These are phyloP conservation scores for Mystacornis crossleyi DNA, from an alignment of 2,113 vertebrate species.

Conservation along the genomic window DNA sequence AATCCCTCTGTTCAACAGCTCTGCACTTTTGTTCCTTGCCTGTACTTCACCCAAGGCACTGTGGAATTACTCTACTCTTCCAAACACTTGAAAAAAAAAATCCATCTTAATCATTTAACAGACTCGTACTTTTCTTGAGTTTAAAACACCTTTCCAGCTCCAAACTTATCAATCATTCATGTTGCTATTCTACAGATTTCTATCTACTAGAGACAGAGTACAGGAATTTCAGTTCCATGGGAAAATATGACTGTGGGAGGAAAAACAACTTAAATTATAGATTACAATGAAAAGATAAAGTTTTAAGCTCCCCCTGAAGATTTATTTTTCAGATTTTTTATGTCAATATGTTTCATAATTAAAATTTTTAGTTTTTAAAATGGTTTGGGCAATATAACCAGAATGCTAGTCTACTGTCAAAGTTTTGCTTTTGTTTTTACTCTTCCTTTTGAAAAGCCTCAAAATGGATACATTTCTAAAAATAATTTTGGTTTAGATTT, in stretches of 20 bases:
- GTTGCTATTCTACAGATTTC: constrained; percentile 20
- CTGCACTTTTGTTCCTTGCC: not conserved
- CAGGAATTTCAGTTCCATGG: not conserved
- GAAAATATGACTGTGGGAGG: not conserved
- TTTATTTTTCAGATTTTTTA: not conserved
- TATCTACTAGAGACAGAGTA: not conserved
- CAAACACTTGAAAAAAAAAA: not conserved
- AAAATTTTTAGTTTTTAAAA: not conserved
- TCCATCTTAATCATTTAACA: not conserved
- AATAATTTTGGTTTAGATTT: not conserved
- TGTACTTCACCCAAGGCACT: not conserved
- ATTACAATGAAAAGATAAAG: constrained; percentile 27
- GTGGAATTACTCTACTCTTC: not conserved
- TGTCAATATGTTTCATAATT: not conserved
- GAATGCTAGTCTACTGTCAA: not conserved
- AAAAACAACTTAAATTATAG: constrained; percentile 39
- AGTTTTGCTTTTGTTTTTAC: not conserved
- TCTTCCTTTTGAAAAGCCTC: not conserved
- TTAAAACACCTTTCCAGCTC: not conserved
- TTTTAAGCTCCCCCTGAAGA: not conserved
- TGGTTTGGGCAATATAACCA: not conserved
- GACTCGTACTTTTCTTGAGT: not conserved
- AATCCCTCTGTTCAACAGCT: not conserved
- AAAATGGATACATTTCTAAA: not conserved
- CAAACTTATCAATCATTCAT: constrained; percentile 45